These are phyloP conservation scores for Parazoanthus atlanticus DNA, from an alignment of 92 coral and sea anemone species.

Conservation along the genomic window DNA sequence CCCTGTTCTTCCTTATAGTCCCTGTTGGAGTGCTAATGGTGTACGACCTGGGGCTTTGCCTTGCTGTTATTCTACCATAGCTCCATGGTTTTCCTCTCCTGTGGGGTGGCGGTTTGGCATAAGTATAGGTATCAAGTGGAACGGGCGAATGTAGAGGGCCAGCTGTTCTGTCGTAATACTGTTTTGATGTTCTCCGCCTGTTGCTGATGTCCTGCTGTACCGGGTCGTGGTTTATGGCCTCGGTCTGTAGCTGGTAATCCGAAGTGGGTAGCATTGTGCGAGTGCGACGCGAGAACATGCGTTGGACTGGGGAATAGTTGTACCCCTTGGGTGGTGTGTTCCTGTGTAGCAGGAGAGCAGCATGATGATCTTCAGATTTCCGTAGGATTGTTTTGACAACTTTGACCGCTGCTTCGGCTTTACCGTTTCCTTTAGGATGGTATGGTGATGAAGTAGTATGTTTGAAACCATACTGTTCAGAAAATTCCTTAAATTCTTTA, in stretches of 20 bases:
- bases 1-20: conserved; percentile 23
- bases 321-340: conserved; percentile 38
- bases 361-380: conserved; percentile 33
- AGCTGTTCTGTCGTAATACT: conserved; percentile 46
- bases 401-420: neutral
- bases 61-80: conserved; percentile 29
- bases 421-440: too few relatives aligned
- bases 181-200: conserved; percentile 44
- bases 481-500: conserved; percentile 30
- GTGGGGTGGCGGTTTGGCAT: neutral
- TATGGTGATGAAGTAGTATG: neutral
- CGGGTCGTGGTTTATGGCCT: conserved; percentile 24
- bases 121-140: conserved; percentile 7
- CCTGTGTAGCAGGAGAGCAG: conserved; percentile 16
- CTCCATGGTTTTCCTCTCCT: conserved; percentile 47
- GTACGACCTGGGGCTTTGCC: conserved; percentile 19
- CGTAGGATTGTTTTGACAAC: conserved; percentile 12
- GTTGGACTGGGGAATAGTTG: conserved; percentile 49
- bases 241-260: conserved; percentile 32
- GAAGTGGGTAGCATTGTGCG: conserved; percentile 38
- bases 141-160: conserved; percentile 12
- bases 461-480: conserved; percentile 35
- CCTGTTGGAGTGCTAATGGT: conserved; percentile 25
- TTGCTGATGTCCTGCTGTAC: conserved; percentile 39
- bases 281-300: conserved; percentile 41